Conservation (phyloP, 2,113 vertebrate genomes). For the Spheniscus mendiculus region DNA sequence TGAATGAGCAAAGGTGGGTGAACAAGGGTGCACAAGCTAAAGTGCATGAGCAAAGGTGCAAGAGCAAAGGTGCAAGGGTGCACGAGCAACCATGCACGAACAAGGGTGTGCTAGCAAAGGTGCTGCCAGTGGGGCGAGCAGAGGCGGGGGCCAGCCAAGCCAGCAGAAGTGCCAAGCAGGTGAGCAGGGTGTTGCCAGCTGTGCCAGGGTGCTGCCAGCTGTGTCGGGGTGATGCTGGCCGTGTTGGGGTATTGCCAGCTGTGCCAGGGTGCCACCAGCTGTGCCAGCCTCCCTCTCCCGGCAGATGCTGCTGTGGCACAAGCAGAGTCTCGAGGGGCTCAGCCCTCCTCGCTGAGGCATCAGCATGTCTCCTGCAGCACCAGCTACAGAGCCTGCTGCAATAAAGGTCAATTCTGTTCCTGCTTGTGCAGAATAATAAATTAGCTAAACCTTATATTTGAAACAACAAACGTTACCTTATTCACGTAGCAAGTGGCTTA, state of each 20-base stretch:
- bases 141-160: background rate
- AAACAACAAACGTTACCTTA: background rate
- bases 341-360: background rate
- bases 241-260: background rate
- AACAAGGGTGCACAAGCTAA: background rate
- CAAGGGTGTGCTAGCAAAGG: too few relatives aligned
- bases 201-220: background rate
- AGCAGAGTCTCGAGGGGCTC: slow-evolving; percentile 27
- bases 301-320: slow-evolving; percentile 65
- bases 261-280: background rate
- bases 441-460: background rate
- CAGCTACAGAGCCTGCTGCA: background rate
- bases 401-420: background rate
- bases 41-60: background rate
- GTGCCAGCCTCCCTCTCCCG: slow-evolving; percentile 34
- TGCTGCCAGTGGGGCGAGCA: background rate
- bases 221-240: background rate
- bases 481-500: background rate
- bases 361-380: background rate
- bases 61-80: background rate
- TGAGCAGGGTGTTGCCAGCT: background rate
- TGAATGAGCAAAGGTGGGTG: fast-evolving
- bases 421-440: background rate
- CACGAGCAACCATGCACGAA: too few relatives aligned
- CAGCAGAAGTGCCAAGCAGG: background rate